These are phyloP conservation scores for Gastracanthus pulcherrimus DNA, from an alignment of 2,888 invertebrate genomes.

Conservation along the genomic window DNA sequence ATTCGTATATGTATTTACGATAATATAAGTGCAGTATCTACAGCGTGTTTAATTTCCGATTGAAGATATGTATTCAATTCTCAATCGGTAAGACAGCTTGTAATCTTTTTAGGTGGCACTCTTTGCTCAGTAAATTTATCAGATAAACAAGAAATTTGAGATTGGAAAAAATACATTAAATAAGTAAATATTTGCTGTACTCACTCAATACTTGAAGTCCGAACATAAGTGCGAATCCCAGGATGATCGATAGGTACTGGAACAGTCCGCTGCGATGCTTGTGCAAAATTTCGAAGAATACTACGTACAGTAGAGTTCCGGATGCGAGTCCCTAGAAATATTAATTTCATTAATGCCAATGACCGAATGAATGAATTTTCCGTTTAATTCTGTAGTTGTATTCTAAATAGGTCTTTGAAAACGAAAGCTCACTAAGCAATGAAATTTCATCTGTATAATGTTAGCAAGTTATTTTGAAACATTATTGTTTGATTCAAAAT, in stretches of 20 bases:
- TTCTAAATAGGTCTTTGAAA: too few relatives aligned
- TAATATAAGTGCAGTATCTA: background rate
- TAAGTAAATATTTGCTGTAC: conserved; percentile 68
- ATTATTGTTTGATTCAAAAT: too few relatives aligned
- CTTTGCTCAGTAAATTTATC: too few relatives aligned
- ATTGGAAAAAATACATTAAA: background rate
- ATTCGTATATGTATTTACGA: background rate
- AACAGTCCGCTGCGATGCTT: conserved; percentile 80
- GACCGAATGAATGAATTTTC: too few relatives aligned
- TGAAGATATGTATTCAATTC: background rate
- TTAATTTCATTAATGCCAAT: too few relatives aligned
- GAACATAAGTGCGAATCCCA: conserved; percentile 87
- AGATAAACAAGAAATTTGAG: background rate
- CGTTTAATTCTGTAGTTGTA: too few relatives aligned
- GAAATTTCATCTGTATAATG: too few relatives aligned
- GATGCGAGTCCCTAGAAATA: conserved; percentile 89
- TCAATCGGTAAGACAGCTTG: background rate
- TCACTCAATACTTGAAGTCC: conserved; percentile 82
- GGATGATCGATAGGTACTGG: conserved; percentile 83
- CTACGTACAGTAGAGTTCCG: conserved; percentile 95
- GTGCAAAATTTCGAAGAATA: conserved; percentile 96
- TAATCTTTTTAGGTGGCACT: too few relatives aligned
- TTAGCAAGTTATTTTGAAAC: too few relatives aligned
- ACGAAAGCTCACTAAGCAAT: too few relatives aligned
- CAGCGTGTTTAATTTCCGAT: conserved; percentile 18